Conservation (phyloP, 2,113 vertebrate genomes). For the Ictalurus furcatus region DNA sequence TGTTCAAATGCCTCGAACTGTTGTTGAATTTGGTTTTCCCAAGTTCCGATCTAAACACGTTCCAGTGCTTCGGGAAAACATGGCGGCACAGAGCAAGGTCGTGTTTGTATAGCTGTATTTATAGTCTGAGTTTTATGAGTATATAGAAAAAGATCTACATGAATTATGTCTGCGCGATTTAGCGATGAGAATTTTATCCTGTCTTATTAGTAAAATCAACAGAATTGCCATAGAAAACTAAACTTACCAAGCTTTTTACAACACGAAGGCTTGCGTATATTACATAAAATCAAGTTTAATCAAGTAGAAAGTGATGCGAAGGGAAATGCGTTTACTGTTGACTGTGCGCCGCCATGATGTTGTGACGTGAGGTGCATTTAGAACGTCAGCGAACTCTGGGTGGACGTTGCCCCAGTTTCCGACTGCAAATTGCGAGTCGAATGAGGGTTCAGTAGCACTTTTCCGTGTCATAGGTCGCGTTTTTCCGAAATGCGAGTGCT, state of each 20-base stretch:
- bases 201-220: not conserved
- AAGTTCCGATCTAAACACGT: not conserved
- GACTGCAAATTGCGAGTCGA: not conserved
- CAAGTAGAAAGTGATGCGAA: no score
- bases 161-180: not conserved
- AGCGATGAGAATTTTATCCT: not conserved
- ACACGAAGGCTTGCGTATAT: not conserved
- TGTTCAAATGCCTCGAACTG: no score
- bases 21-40: no score
- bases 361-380: not conserved
- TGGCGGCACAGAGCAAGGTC: not conserved
- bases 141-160: not conserved
- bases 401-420: not conserved
- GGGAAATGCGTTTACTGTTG: not conserved
- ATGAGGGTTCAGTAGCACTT: not conserved
- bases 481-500: not conserved
- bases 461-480: not conserved
- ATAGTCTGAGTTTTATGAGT: not conserved
- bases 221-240: not conserved
- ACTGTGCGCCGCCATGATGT: not conserved
- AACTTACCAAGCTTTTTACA: not conserved
- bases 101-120: not conserved
- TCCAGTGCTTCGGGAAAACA: not conserved
- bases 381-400: not conserved
- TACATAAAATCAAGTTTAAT: not conserved